Base-by-base conservation (phyloP, 2,888 invertebrate genomes). In the Temnothorax rugatulus region DNA sequence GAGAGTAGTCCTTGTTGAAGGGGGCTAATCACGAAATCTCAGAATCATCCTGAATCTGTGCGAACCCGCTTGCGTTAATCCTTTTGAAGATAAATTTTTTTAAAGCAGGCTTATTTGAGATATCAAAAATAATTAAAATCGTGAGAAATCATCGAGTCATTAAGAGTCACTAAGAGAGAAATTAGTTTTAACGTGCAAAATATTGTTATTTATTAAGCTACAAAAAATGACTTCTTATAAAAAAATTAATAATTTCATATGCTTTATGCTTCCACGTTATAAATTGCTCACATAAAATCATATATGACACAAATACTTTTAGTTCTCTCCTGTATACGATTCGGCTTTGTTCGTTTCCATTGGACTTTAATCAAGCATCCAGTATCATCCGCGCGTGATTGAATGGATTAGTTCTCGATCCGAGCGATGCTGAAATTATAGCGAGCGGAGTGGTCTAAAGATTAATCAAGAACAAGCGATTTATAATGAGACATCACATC, bases 1-100 rank as follows among this genome's bases (percentile, higher is more conserved):
- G 61, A 73, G 74, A 52, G 75, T 89, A 89, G 83, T 89, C 87
- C 87, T 77, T 81, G 75, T 82, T 82, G 66, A 77, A 52, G 81
- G 59, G 38, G 66, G 71, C 81, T 71, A 73, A 81, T 66, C 63
- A 63, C 18, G 52, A 57, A 83, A 82, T 83, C 77, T 81, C 77
- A 47, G 44, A 82, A 83, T 82, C 44, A 54, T 64, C 66, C 54
- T 68, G 29, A 52, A 66, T 54, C 18, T 44, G 68, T 18, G 38
- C 41, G 13, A 13, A 13, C 29, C 18, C 66, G 21, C 38, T 69
- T 25, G 47, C 11, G 38, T 68, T 44, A 66, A 83, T 47, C 18
- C 59, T 69, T 68, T 34, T 34, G 3, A 52, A 59, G 29, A 47
- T 25, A n/a, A 50, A 59, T 29, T 77, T 77, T 47, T 47, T 29